phyloP scores from a whole-genome alignment of 2,888 invertebrate genomes.

The Idaea aversata region DNA sequence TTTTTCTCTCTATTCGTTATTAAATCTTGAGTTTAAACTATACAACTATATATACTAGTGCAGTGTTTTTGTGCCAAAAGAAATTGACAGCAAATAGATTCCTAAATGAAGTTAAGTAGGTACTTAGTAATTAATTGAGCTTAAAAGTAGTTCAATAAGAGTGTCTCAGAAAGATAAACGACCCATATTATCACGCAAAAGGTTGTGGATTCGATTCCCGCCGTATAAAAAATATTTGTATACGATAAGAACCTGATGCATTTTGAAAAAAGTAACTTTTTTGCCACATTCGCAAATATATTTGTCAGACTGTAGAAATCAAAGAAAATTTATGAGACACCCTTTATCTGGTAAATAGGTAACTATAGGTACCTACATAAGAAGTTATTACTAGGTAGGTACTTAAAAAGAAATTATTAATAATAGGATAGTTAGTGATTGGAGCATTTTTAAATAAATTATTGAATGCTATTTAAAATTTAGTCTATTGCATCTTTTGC shows the following conservation, averaged over 20 bases:
- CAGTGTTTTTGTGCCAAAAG: slow-evolving; percentile 46
- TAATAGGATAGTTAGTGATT: not conserved
- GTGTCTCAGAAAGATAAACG: not conserved
- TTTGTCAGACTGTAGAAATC: not conserved
- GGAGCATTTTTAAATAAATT: not conserved
- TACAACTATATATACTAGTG: slow-evolving; percentile 16
- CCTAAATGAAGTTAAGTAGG: not conserved
- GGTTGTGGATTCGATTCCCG: too few relatives aligned
- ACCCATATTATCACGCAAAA: too few relatives aligned
- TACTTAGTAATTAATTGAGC: not conserved
- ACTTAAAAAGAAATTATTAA: not conserved
- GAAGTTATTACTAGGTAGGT: not conserved
- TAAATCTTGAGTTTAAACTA: not conserved
- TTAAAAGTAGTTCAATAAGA: not conserved
- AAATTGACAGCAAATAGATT: slow-evolving; percentile 26
- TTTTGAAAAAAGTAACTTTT: too few relatives aligned
- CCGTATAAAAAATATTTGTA: too few relatives aligned
- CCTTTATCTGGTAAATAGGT: not conserved
- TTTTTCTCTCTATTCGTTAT: not conserved
- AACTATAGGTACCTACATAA: not conserved
- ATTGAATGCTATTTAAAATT: not conserved
- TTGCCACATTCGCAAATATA: too few relatives aligned
- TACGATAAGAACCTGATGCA: too few relatives aligned
- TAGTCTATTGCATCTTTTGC: not conserved
- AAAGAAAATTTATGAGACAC: not conserved